Evolutionary conservation across 1,140 invertebrate species (phyloP), one percentile per base, ranked within the genome.

Genomic region (Zophobas atratus): DNA sequence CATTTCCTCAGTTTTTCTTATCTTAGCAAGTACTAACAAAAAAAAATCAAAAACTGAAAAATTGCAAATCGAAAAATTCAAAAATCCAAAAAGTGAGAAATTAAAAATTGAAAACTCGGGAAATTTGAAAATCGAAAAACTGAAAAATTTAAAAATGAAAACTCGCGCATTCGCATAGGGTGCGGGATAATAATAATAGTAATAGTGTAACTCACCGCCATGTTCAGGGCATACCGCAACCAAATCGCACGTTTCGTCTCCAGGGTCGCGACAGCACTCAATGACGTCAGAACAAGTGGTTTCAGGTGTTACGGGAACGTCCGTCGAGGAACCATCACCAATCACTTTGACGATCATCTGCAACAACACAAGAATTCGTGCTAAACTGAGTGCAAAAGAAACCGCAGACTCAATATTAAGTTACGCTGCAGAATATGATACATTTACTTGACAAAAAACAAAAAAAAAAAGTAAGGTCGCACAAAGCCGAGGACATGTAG

Each of bases 311-410:
- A 91, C 88, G 2, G 90, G 90, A 70, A 91, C 90, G 79, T 88
- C 87, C 5, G 84, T 85, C 41, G 81, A 75, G 35, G 81, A 75
- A 70, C 84, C 87, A 76, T 91, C 89, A 83, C 89, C 89, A 85
- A 89, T 90, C 85, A 91, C 90, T 75, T 89, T 87, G 81, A 91
- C 88, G 84, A 91, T 91, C 88, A 91, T 89, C 90, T 91, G 87
- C 0, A 88, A 88, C 76, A 51, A 79, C 75, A 82, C 78, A 32
- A 73, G 79, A 78, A 75, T 67, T 56, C 41, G 49, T 20, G 20
- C 20, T 34, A 48, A 38, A 49, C 3, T n/a, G 46, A 43, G 36
- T 56, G 39, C 55, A 57, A 55, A 32, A 34, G 1, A 70, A 53
- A 35, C 35, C 35, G 38, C 36, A 57, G n/a, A 49, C 34, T 57